These are phyloP conservation scores for Yponomeuta malinellus DNA, from an alignment of 2,888 invertebrate genomes.

Conservation along the genomic window DNA sequence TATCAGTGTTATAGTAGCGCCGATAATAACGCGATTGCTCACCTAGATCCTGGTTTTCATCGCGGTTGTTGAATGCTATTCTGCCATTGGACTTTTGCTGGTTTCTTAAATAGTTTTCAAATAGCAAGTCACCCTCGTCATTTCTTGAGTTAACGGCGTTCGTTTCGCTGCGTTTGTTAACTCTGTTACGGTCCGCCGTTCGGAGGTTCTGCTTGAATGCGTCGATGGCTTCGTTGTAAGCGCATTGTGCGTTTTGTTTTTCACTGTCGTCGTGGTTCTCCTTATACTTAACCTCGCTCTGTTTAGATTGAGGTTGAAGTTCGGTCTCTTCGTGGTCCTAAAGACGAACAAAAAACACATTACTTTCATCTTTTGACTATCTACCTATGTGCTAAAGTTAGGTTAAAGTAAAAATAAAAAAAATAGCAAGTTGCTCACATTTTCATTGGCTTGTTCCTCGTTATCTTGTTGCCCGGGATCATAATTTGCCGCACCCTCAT, in stretches of 20 bases:
- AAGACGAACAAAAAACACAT: not conserved
- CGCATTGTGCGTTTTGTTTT: not conserved
- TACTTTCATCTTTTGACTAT: not conserved
- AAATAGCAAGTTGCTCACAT: not conserved
- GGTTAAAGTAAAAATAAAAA: no score
- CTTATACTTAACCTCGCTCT: not conserved
- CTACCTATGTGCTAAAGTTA: not conserved
- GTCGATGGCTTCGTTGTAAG: not conserved
- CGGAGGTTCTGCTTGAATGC: not conserved
- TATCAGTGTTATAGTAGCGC: not conserved
- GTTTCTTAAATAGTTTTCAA: not conserved
- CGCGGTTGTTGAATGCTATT: conserved; percentile 1
- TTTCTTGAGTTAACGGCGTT: not conserved
- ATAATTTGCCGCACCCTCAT: conserved; percentile 27
- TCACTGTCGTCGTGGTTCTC: not conserved
- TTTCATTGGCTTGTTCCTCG: conserved; percentile 16
- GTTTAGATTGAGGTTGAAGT: not conserved
- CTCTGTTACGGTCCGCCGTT: not conserved
- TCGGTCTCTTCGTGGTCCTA: not conserved
- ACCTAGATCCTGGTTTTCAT: not conserved
- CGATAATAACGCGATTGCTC: not conserved
- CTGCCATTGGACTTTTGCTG: not conserved
- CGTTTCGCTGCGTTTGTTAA: not conserved
- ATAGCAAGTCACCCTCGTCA: not conserved
- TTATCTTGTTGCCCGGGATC: conserved; percentile 32